Base-by-base conservation (phyloP, 2,888 invertebrate genomes). In the Drosophila testacea region DNA sequence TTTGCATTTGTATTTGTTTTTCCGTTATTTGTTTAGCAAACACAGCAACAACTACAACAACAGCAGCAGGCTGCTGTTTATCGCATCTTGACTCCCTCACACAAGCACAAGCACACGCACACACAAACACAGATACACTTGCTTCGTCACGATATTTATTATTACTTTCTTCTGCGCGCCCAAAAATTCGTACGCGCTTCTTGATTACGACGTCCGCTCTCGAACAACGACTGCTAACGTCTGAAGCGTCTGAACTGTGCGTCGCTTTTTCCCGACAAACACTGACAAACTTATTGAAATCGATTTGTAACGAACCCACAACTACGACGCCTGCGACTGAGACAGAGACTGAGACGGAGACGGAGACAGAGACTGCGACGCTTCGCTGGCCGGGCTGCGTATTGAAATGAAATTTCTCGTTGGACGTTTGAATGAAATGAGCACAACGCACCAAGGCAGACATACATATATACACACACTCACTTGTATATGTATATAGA, bases 251-350 rank as follows among this genome's bases (percentile, higher is more conserved):
- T 77, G 70, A 70, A 77, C 77, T 77, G 80, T 77, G 78, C 78
- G 75, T 81, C 78, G 77, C 81, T 68, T 77, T 85, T 85, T 84
- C 76, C 77, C 90, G 86, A 81, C 90, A 91, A 91, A 91, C 89
- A 91, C 90, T 82, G 84, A 90, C 91, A 91, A 91, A 91, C 91
- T 90, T 89, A 87, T 80, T 84, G 91, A 88, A 91, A 91, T 91
- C 90, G 91, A 91, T 91, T 91, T 91, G 90, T 91, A 90, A 91
- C 90, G 83, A 79, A 88, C 82, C 81, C 76, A 77, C 76, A 76
- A 68, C 66, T 54, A 38, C 57, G 56, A 60, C 47, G 56, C n/a
- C 56, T 27, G 27, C 34, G 56, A 47, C 56, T 57, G 59, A 60
- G 73, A 71, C 67, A 1, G 55, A 16, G 70, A 73, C 77, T 16